Conservation (phyloP, 2,113 vertebrate species). For the Bostrychus sinensis region DNA sequence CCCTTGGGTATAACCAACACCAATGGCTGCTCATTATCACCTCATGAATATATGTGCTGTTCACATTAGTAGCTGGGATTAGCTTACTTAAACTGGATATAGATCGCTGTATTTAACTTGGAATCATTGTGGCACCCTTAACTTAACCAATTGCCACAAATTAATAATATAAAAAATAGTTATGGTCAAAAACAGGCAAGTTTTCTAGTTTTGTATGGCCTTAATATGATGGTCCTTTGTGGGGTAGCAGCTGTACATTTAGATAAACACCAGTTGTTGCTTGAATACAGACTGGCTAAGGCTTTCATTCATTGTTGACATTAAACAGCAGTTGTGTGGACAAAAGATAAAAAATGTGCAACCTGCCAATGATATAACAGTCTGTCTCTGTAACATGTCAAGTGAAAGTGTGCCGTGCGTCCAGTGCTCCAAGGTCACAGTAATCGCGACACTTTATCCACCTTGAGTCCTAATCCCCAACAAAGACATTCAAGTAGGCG, state of each 20-base stretch:
- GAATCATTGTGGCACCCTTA: too few relatives aligned
- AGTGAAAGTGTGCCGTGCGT: background rate
- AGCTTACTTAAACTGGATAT: background rate
- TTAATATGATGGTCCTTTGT: background rate
- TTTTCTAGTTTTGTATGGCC: background rate
- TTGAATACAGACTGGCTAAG: too few relatives aligned
- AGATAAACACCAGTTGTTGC: background rate
- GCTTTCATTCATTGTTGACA: background rate
- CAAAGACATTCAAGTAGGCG: constrained; percentile 22
- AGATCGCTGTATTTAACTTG: background rate
- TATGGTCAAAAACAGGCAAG: background rate
- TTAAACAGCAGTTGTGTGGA: background rate
- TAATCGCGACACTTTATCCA: constrained; percentile 26
- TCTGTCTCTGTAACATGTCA: background rate
- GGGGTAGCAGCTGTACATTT: background rate
- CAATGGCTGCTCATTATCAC: background rate
- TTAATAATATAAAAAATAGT: too few relatives aligned
- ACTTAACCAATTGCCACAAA: too few relatives aligned
- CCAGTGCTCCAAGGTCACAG: constrained; percentile 42
- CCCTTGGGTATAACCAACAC: background rate
- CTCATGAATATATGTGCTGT: constrained; percentile 1
- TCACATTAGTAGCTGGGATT: constrained; percentile 5
- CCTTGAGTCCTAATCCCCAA: constrained; percentile 15
- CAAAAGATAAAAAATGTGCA: background rate
- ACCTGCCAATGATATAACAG: background rate